These are phyloP conservation scores for Corella eumyota DNA, from an alignment of 23 tunicate species.

Conservation along the genomic window DNA sequence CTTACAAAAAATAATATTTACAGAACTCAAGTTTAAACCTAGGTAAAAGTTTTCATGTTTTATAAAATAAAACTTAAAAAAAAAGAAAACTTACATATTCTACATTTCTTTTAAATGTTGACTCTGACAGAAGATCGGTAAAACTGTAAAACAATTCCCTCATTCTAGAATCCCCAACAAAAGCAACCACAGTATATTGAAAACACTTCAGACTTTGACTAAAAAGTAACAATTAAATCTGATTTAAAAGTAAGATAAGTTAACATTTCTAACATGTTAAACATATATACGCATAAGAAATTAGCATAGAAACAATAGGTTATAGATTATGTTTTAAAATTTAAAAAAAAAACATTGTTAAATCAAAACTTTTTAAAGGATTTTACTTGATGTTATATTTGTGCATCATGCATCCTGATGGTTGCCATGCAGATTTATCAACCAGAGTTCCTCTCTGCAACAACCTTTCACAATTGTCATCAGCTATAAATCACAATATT, in stretches of 20 bases:
- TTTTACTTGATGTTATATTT: constrained; percentile 35
- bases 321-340: no score
- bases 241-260: no score
- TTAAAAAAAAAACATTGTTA: no score
- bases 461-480: constrained; percentile 43
- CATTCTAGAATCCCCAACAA: constrained; percentile 64
- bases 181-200: constrained; percentile 23
- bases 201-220: constrained; percentile 40
- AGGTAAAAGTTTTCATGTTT: neutral
- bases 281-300: no score
- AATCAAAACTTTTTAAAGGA: no score
- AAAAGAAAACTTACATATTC: constrained; percentile 5
- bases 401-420: constrained; percentile 76
- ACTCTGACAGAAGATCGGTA: constrained; percentile 2
- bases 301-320: no score
- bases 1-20: neutral
- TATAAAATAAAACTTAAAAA: neutral
- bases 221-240: neutral
- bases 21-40: neutral
- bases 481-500: constrained; percentile 3
- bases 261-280: no score
- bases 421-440: constrained; percentile 51
- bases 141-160: constrained; percentile 26
- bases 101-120: neutral
- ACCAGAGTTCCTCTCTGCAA: constrained; percentile 32